These are phyloP conservation scores for Dasyornis broadbenti DNA, from an alignment of 2,113 vertebrate genomes.

Conservation along the genomic window DNA sequence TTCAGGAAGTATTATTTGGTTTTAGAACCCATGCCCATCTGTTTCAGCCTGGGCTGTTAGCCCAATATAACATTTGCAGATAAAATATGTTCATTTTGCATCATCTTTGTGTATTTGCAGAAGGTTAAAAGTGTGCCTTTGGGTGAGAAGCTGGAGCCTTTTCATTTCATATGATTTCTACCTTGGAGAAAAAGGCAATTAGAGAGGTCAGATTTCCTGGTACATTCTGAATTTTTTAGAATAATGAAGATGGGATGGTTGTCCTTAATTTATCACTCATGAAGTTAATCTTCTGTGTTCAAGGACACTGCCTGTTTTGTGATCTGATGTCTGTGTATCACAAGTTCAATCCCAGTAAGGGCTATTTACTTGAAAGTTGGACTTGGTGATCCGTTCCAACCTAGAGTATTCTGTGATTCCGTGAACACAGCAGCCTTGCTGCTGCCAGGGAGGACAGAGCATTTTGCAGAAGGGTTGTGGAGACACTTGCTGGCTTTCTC, in stretches of 20 bases:
- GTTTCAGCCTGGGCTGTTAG: not conserved
- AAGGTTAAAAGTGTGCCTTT: not conserved
- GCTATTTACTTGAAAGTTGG: not conserved
- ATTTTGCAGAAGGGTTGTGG: not conserved
- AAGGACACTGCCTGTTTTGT: not conserved
- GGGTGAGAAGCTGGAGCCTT: not conserved
- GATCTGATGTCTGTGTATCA: not conserved
- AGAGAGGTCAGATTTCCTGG: not conserved
- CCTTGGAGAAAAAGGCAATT: not conserved
- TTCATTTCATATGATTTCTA: not conserved
- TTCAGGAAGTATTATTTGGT: not conserved
- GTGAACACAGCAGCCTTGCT: not conserved
- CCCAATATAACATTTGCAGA: not conserved
- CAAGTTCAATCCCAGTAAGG: not conserved
- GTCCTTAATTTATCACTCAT: not conserved
- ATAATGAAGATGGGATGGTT: not conserved
- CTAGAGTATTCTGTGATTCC: not conserved
- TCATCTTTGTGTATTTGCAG: not conserved
- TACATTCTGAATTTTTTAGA: not conserved
- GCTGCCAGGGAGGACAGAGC: not conserved
- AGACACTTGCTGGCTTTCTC: not conserved
- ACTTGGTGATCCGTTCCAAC: not conserved
- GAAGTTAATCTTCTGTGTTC: not conserved
- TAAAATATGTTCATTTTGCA: not conserved
- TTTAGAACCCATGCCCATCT: not conserved